A percentile compares a stretch with the other conserved stretches of the same genome.
Conservation (phyloP, 2,888 invertebrate genomes). For the Aleiodes testaceus region DNA sequence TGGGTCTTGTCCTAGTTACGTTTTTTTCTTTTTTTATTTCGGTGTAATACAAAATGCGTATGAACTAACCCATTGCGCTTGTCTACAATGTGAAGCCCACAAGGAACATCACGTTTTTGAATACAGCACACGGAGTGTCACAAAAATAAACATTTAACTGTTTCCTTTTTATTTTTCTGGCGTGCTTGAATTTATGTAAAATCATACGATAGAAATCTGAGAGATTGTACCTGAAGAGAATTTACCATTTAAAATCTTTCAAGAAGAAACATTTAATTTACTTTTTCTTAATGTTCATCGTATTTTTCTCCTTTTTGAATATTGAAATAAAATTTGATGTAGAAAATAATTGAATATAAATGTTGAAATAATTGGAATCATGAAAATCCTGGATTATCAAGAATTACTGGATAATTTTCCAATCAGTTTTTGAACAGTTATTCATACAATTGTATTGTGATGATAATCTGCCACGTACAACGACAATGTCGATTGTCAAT, state of each 20-base stretch:
- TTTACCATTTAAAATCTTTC: not conserved
- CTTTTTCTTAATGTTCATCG: no score
- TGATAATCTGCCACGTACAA: conserved; percentile 4
- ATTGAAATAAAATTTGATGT: no score
- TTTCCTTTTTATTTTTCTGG: not conserved
- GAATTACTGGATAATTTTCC: not conserved
- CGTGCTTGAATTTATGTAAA: not conserved
- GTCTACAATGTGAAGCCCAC: conserved; percentile 1
- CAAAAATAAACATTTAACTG: conserved; percentile 19
- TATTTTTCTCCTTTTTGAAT: no score
- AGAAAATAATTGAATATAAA: no score
- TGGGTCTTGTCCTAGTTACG: conserved; percentile 40
- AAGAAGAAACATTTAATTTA: no score
- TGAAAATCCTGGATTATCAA: no score
- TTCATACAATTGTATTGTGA: not conserved
- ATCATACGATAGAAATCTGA: not conserved
- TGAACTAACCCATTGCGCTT: conserved; percentile 13
- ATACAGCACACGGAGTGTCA: conserved; percentile 9
- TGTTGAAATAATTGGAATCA: no score
- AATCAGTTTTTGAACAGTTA: not conserved
- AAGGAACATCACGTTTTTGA: not conserved
- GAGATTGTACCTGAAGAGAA: conserved; percentile 22
- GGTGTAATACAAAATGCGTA: conserved; percentile 9
- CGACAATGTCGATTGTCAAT: conserved; percentile 10
- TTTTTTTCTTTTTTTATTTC: not conserved